Percentiles rank a stretch among this genome's conserved stretches.
phyloP scores from a whole-genome alignment of 2,888 invertebrate genomes.

The Dolomedes plantarius region DNA sequence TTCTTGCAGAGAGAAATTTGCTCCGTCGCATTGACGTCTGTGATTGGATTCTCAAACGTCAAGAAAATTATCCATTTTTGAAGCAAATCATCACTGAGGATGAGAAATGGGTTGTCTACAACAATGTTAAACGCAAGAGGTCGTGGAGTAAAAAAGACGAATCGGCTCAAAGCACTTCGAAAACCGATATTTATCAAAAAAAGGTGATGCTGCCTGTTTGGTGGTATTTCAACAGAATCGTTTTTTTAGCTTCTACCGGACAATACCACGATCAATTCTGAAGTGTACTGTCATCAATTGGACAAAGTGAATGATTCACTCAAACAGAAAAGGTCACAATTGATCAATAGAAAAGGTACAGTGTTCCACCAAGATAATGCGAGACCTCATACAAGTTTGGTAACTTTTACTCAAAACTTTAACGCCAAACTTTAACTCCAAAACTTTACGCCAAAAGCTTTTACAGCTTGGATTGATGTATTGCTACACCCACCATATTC shows the following conservation, averaged over 20 bases:
- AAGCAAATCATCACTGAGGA: slow-evolving; percentile 11
- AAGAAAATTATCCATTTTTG: not conserved
- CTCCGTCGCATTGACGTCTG: slow-evolving; percentile 10
- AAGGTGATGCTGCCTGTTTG: slow-evolving; percentile 54
- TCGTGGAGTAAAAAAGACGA: slow-evolving; percentile 25
- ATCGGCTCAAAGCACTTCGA: slow-evolving; percentile 18
- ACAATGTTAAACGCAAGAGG: slow-evolving; percentile 19
- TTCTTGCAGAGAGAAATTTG: slow-evolving; percentile 12
- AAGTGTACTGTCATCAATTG: slow-evolving; percentile 31
- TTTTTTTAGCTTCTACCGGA: not conserved
- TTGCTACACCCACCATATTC: no score
- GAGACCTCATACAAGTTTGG: no score
- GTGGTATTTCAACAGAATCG: slow-evolving; percentile 6
- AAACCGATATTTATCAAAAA: slow-evolving; percentile 26
- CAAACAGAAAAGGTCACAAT: slow-evolving; percentile 16
- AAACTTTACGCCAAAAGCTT: no score
- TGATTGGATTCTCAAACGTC: slow-evolving; percentile 29
- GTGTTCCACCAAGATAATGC: no score
- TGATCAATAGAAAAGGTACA: not conserved
- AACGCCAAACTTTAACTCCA: no score
- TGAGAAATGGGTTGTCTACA: slow-evolving; percentile 46
- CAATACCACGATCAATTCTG: slow-evolving; percentile 15
- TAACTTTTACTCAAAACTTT: no score
- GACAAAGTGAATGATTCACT: slow-evolving; percentile 15
- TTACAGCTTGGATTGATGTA: no score